Base-by-base conservation (phyloP, 1,140 invertebrate species). In the Neodiprion virginianus region DNA sequence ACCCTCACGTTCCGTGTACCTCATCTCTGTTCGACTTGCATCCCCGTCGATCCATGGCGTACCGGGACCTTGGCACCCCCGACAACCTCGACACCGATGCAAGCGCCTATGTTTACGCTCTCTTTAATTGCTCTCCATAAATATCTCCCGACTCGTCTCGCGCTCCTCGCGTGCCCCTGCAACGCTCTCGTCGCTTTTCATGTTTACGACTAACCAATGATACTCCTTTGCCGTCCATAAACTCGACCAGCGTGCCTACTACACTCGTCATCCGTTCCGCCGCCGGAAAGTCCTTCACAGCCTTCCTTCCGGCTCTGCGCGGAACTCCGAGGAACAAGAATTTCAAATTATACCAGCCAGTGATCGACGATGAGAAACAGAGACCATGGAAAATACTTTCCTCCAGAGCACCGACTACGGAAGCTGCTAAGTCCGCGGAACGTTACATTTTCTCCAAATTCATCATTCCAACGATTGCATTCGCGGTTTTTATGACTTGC, bases 81-180 rank as follows among this genome's bases (percentile, higher is more conserved):
- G 53, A 61, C 53, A 61, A 61, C 53, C 53, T 8, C 53, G 53
- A 14, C 53, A 61, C 53, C 8, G 5, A 61, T 61, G 53, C 53
- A 61, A 61, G 53, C 53, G 53, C 53, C 11, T 61, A 61, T 61
- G 17, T 69, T 23, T 69, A 69, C 67, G 67, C 67, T 69, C 67
- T 69, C 67, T 69, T 69, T 69, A 69, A 69, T 69, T 69, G 67
- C 67, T 69, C 67, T 47, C 67, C 67, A 69, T 69, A 69, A 69
- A 69, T 69, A 69, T 69, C 67, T 23, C 11, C 21, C 11, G 67
- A 23, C 67, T 69, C 8, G 40, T 69, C 67, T 14, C 21, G 21
- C 67, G 67, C 21, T 69, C 11, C 67, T 69, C 40, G 67, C 67
- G 23, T 21, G n/a, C 8, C 53, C 11, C 53, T 17, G 53, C 8